These are phyloP conservation scores for Heterotilapia buettikoferi DNA, from an alignment of 2,113 vertebrate species.

Conservation along the genomic window DNA sequence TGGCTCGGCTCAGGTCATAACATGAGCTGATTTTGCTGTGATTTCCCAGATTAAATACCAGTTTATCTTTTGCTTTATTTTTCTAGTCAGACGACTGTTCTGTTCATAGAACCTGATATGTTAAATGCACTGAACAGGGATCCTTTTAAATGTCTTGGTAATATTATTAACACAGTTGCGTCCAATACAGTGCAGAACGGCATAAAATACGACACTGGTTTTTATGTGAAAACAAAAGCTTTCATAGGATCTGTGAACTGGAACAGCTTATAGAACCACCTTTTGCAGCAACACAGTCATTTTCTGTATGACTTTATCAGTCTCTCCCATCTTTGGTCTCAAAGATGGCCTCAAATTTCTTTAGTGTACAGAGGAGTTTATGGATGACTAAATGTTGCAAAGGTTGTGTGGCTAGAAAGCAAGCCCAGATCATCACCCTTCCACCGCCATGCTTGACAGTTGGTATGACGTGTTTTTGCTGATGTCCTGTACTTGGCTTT, in stretches of 20 bases:
- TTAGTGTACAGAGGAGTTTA: neutral
- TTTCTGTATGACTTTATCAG: neutral
- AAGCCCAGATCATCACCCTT: neutral
- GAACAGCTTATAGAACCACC: neutral
- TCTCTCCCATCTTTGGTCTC: neutral
- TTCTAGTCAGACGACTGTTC: neutral
- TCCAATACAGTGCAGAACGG: neutral
- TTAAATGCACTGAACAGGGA: neutral
- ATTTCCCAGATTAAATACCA: rapidly evolving
- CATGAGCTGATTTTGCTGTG: neutral
- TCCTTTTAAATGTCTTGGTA: neutral
- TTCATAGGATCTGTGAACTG: neutral
- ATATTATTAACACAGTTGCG: neutral
- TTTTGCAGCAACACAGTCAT: neutral
- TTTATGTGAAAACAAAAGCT: neutral
- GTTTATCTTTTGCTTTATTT: neutral
- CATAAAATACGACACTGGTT: neutral
- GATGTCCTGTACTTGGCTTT: neutral
- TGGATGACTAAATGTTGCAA: neutral
- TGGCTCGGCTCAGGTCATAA: neutral
- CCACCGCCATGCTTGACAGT: neutral
- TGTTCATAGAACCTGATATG: rapidly evolving
- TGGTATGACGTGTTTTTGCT: neutral
- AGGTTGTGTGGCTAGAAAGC: neutral
- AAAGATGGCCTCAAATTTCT: rapidly evolving